These are phyloP conservation scores for Muscicapa comitata DNA, from an alignment of 2,797 vertebrate species.

Conservation along the genomic window DNA sequence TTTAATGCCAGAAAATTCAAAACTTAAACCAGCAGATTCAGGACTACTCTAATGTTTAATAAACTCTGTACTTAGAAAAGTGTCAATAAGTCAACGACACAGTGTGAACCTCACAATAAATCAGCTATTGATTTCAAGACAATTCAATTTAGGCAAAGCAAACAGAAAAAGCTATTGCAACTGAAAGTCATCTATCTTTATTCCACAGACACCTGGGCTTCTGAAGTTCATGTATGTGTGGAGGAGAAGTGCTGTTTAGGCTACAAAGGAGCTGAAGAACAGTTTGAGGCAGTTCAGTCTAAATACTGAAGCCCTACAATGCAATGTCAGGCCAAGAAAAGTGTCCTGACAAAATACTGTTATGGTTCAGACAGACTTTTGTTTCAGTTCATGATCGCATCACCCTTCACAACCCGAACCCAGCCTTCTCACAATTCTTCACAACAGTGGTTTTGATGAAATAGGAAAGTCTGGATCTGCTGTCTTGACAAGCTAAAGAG, in stretches of 20 bases:
- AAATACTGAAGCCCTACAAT: neutral
- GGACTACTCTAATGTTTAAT: neutral
- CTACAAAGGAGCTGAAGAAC: constrained; percentile 25
- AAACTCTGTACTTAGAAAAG: neutral
- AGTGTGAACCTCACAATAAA: constrained; percentile 25
- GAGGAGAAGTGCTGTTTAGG: neutral
- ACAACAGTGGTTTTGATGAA: neutral
- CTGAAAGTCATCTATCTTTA: constrained; percentile 17
- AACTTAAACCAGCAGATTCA: neutral
- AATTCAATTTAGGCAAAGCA: constrained; percentile 28
- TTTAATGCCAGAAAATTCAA: constrained; percentile 11
- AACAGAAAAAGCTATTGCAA: constrained; percentile 10
- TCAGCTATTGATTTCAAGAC: constrained; percentile 44
- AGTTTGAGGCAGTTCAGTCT: neutral
- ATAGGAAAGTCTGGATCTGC: neutral
- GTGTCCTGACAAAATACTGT: neutral
- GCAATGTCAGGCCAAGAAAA: neutral
- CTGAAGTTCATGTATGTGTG: neutral
- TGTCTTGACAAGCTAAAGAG: neutral
- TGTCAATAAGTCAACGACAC: neutral
- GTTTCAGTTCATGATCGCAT: neutral
- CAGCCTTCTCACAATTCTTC: neutral
- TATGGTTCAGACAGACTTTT: neutral
- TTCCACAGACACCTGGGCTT: neutral
- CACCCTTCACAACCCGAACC: neutral